Evolutionary conservation across 2,113 vertebrate species (phyloP).

Genomic region (Propithecus coquereli): DNA sequence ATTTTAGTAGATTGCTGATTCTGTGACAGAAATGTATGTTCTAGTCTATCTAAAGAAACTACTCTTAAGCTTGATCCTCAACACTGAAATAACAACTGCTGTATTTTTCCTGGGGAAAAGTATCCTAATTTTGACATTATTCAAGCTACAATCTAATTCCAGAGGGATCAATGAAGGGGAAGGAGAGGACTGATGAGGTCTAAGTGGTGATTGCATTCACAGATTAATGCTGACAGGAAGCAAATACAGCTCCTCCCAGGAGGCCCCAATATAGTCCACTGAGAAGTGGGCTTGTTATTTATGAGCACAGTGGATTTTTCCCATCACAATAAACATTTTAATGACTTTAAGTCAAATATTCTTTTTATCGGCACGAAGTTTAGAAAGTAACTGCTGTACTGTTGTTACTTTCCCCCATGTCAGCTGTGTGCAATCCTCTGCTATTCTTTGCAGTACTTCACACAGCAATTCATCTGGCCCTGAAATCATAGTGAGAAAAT

Average conservation of each 20-base stretch:
- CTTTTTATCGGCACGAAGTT: slow-evolving; percentile 39
- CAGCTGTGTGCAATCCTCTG: neutral
- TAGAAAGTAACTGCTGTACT: neutral
- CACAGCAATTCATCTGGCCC: neutral
- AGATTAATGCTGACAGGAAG: slow-evolving; percentile 83
- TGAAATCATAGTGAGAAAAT: neutral
- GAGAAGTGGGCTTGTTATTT: slow-evolving; percentile 74
- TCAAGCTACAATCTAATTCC: slow-evolving; percentile 70
- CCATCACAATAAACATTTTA: slow-evolving; percentile 79
- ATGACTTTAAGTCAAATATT: slow-evolving; percentile 79
- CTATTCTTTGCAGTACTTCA: neutral
- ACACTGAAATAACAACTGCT: slow-evolving; percentile 59
- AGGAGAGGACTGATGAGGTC: slow-evolving; percentile 77
- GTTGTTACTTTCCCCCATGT: neutral
- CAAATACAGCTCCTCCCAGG: slow-evolving; percentile 78
- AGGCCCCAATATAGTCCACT: slow-evolving; percentile 59
- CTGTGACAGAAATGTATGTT: neutral
- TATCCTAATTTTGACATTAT: slow-evolving; percentile 76
- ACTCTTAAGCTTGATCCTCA: neutral
- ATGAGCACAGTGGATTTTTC: slow-evolving; percentile 70
- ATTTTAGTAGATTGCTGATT: neutral
- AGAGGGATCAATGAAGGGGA: slow-evolving; percentile 77
- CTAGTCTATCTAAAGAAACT: neutral
- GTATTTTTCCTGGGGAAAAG: slow-evolving; percentile 61
- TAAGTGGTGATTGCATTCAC: slow-evolving; percentile 79